Percentiles rank a stretch among this genome's conserved stretches.
Conservation (phyloP, 2,113 vertebrate genomes). For the Rousettus leschenaultii region DNA sequence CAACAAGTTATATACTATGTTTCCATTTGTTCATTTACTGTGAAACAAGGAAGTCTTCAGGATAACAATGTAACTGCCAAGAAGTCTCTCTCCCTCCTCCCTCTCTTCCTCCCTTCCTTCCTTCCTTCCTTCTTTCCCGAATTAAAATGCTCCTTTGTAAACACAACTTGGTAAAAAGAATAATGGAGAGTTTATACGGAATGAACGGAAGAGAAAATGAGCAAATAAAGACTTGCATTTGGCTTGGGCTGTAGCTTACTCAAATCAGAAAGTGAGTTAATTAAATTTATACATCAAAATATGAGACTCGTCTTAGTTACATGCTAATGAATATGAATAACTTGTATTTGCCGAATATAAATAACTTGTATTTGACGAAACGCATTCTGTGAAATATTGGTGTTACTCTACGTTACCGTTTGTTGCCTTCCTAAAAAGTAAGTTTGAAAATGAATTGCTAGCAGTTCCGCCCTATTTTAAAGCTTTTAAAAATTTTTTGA, state of each 20-base stretch:
- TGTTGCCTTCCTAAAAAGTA: neutral
- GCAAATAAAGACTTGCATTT: neutral
- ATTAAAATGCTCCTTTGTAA: neutral
- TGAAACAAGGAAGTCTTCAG: neutral
- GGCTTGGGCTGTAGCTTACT: accelerated
- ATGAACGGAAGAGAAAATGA: neutral
- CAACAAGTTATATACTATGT: neutral
- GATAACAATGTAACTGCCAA: neutral
- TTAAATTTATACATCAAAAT: neutral
- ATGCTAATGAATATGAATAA: neutral
- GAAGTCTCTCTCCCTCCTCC: too few relatives aligned
- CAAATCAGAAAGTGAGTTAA: neutral
- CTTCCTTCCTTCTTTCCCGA: neutral
- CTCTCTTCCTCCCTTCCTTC: too few relatives aligned
- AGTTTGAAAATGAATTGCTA: neutral
- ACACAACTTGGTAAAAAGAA: neutral
- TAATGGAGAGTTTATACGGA: neutral
- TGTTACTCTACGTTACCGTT: neutral
- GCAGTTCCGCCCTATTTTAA: neutral
- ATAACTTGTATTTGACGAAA: neutral
- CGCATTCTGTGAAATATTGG: accelerated
- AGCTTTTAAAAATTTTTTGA: neutral
- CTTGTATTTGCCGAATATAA: neutral
- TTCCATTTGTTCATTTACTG: neutral
- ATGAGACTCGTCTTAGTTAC: neutral